A percentile compares a stretch with the other conserved stretches of the same genome.
phyloP scores from a whole-genome alignment of 64 coral and sea anemone genomes.

The Montipora sp. region DNA sequence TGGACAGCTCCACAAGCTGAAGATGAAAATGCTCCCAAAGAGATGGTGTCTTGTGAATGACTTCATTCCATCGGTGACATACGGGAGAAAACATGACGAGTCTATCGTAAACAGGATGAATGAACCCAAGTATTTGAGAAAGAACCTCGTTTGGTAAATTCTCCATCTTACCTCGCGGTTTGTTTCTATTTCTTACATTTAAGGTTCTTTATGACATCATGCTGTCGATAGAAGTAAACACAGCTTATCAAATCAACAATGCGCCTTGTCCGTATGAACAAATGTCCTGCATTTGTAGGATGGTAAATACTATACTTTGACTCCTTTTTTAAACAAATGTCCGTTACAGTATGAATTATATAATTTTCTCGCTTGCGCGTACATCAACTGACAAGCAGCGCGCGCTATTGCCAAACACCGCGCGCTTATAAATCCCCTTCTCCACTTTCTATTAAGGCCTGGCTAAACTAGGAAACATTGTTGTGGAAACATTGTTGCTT shows the following conservation, averaged over 20 bases:
- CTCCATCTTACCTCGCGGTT: background rate
- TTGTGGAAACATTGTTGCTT: too few relatives aligned
- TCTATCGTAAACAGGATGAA: slow-evolving; percentile 34
- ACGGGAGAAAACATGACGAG: slow-evolving; percentile 5
- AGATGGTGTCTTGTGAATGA: slow-evolving; percentile 11
- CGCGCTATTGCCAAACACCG: background rate
- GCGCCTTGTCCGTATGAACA: background rate
- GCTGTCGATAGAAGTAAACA: background rate
- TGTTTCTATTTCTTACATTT: background rate
- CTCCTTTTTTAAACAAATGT: background rate
- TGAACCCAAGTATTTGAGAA: slow-evolving; percentile 3
- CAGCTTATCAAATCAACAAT: background rate
- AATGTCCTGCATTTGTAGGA: background rate
- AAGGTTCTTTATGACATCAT: background rate
- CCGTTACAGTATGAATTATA: background rate
- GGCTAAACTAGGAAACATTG: too few relatives aligned
- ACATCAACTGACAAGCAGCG: background rate
- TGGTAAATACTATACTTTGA: background rate
- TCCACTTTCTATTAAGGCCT: too few relatives aligned
- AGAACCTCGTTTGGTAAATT: slow-evolving; percentile 5
- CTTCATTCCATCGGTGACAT: slow-evolving; percentile 19
- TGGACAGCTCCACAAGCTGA: background rate
- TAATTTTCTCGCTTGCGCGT: background rate
- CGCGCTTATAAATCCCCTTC: background rate
- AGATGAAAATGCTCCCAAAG: slow-evolving; percentile 49